Percentiles rank a stretch among this genome's conserved stretches.
Evolutionary conservation across 1,140 invertebrate genomes (phyloP).

Genomic region (Drosophila subobscura): DNA sequence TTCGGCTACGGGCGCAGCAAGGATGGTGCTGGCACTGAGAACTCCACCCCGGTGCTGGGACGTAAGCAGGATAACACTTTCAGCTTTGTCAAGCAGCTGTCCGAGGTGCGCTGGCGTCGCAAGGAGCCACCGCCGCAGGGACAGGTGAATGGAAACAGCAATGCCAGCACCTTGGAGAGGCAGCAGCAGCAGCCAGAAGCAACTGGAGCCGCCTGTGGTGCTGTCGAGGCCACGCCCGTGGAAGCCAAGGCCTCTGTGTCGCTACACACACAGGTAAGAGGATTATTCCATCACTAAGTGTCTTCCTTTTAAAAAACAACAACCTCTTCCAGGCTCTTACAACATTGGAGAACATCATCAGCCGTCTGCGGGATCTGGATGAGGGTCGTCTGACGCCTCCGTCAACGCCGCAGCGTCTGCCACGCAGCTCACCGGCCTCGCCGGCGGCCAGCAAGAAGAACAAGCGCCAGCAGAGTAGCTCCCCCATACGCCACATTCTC

Average conservation of each 20-base stretch:
- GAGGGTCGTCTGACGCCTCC: conserved; percentile 84
- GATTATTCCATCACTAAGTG: too few relatives aligned
- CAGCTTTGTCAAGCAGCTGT: conserved; percentile 79
- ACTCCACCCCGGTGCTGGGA: conserved; percentile 68
- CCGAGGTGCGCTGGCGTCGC: conserved; percentile 72
- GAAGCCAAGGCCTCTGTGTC: conserved; percentile 83
- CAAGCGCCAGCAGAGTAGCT: conserved; percentile 90
- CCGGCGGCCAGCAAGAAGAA: conserved; percentile 89
- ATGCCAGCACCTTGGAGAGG: conserved; percentile 56
- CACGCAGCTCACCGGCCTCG: conserved; percentile 89
- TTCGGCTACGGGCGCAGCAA: conserved; percentile 74
- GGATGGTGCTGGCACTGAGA: conserved; percentile 61
- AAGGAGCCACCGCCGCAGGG: conserved; percentile 47
- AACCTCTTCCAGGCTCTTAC: conserved; percentile 82
- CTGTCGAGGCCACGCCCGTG: conserved; percentile 75
- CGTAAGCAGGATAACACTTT: conserved; percentile 78
- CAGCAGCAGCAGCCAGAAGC: conserved; percentile 56
- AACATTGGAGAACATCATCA: conserved; percentile 85
- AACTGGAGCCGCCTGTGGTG: conserved; percentile 43
- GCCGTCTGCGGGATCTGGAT: conserved; percentile 84
- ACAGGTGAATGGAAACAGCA: conserved; percentile 45
- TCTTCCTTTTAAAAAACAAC: not conserved
- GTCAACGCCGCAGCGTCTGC: conserved; percentile 86
- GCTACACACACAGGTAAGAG: conserved; percentile 84
- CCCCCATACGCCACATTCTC: conserved; percentile 91